Evolutionary conservation across 2,888 invertebrate genomes (phyloP).

Genomic region (Mythimna lalbum): DNA sequence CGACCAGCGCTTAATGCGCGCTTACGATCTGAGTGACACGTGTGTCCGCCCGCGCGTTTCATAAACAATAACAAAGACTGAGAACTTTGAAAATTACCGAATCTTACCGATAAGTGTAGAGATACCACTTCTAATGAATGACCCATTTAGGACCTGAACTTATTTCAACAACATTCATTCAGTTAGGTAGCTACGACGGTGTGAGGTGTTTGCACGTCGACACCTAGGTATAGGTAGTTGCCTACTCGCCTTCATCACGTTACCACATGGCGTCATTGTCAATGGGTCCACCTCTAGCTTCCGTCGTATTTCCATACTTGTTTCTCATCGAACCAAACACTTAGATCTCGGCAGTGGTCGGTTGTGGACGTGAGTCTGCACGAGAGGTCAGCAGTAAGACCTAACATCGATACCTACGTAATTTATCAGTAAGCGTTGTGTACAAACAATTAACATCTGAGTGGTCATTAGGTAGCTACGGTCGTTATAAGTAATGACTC

Average conservation of each 20-base stretch:
- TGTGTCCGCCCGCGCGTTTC: constrained; percentile 43
- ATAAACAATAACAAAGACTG: constrained; percentile 52
- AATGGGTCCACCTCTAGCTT: constrained; percentile 47
- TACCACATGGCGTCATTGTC: constrained; percentile 61
- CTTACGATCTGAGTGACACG: constrained; percentile 34
- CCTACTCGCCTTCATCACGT: constrained; percentile 41
- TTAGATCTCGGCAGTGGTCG: constrained; percentile 32
- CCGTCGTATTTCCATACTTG: constrained; percentile 48
- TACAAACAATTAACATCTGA: constrained; percentile 54
- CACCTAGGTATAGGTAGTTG: constrained; percentile 1
- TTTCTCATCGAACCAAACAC: constrained; percentile 43
- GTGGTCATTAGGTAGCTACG: constrained; percentile 35
- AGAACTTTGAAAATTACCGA: constrained; percentile 18
- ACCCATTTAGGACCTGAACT: constrained; percentile 11
- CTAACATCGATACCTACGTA: constrained; percentile 23
- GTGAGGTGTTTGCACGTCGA: constrained; percentile 6
- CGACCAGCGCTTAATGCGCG: constrained; percentile 26
- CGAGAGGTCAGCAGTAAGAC: constrained; percentile 51
- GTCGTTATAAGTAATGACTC: constrained; percentile 17
- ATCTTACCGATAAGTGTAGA: not conserved
- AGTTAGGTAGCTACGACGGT: not conserved
- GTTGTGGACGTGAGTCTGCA: constrained; percentile 14
- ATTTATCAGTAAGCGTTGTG: constrained; percentile 50
- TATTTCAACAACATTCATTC: constrained; percentile 21
- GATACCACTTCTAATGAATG: constrained; percentile 18